Evolutionary conservation across 2,113 vertebrate species (phyloP).

Genomic region (Corapipo altera): DNA sequence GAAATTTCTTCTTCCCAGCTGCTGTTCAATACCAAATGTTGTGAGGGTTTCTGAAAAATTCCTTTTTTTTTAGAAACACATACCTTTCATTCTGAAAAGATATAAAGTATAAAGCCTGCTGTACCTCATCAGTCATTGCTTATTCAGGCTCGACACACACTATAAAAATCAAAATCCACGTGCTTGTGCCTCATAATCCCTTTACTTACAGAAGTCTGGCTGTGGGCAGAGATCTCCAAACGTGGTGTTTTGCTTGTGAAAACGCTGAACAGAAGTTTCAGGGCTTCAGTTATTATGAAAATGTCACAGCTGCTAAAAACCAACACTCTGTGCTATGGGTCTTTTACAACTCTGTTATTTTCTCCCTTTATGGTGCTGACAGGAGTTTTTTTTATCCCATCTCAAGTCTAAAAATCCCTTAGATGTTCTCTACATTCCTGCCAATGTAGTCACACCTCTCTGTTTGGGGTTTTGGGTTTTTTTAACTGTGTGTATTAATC

Average conservation of each 20-base stretch:
- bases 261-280: slow-evolving; percentile 6
- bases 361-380: background rate
- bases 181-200: background rate
- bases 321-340: background rate
- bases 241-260: background rate
- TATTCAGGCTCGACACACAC: background rate
- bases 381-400: background rate
- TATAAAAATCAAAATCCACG: slow-evolving; percentile 20
- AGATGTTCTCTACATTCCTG: background rate
- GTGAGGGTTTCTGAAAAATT: background rate
- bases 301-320: slow-evolving; percentile 4
- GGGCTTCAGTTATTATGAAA: background rate
- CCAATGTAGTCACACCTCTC: background rate
- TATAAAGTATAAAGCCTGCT: background rate
- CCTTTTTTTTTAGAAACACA: background rate
- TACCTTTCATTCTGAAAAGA: background rate
- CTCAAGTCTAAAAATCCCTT: background rate
- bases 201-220: background rate
- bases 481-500: accelerated
- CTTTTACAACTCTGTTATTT: background rate
- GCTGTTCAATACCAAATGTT: background rate
- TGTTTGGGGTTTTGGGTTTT: background rate
- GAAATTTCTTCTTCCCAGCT: background rate
- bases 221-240: slow-evolving; percentile 2
- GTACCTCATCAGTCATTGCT: background rate